Evolutionary conservation across 2,797 vertebrate genomes (phyloP).

Genomic region (Falco novaeseelandiae): DNA sequence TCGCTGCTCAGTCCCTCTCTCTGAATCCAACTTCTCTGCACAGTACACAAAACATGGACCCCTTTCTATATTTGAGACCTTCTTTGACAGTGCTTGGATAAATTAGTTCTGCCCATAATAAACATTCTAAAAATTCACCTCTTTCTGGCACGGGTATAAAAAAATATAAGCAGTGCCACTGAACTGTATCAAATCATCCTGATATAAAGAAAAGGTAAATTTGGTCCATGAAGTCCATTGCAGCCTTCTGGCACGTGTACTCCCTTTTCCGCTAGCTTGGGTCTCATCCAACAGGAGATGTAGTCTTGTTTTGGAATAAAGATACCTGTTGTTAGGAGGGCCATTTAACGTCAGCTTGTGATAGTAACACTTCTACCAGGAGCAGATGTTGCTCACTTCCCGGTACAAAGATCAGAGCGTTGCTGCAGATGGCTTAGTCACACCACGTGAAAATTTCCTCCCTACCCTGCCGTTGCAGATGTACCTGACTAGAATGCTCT

Average conservation of each 20-base stretch:
- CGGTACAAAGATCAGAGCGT: neutral
- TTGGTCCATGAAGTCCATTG: neutral
- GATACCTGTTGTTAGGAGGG: slow-evolving; percentile 5
- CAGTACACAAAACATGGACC: neutral
- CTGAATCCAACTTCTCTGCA: neutral
- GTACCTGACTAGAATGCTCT: neutral
- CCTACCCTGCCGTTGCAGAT: neutral
- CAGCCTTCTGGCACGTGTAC: neutral
- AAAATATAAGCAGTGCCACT: neutral
- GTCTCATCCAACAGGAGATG: neutral
- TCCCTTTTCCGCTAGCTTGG: neutral
- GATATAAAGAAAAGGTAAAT: neutral
- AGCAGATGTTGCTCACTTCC: slow-evolving; percentile 23
- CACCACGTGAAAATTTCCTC: neutral
- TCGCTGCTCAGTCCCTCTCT: neutral
- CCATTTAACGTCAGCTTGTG: neutral
- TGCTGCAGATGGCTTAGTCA: slow-evolving; percentile 42
- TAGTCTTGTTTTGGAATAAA: neutral
- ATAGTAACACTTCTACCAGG: slow-evolving; percentile 45
- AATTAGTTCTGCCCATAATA: neutral
- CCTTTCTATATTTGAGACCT: neutral
- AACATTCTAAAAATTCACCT: neutral
- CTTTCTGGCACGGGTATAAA: neutral
- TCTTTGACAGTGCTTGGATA: neutral
- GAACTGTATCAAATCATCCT: neutral